Evolutionary conservation across 2,113 vertebrate species (phyloP), one percentile per base, ranked within the genome.

Genomic region (Salvelinus fontinalis): DNA sequence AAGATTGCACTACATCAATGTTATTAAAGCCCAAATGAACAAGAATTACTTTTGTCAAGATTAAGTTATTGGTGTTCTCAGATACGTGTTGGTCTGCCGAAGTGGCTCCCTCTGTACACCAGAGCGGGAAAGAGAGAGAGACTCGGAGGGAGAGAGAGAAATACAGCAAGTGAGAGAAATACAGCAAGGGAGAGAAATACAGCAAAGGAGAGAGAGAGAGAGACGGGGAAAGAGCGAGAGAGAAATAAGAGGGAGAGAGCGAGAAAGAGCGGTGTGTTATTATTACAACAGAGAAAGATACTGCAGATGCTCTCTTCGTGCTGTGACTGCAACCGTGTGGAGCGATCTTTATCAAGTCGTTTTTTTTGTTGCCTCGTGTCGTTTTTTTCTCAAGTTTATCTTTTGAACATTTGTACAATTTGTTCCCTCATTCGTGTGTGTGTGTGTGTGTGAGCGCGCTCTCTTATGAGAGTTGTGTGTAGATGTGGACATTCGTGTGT

Each of bases 1-100:
- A 13, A 80, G 81, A 87, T 87, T 75, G 86, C 83, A 76, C 70
- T 76, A 57, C 60, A 49, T 49, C 79, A 84, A 84, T 88, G 87
- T 86, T 65, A 49, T 60, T 29, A 60, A 81, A 70, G 34, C 80
- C 34, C 71, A 80, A 67, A 86, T 83, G 70, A 82, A 81, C 72
- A 79, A 73, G 74, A 81, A 51, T 29, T 48, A 77, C 81, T 62
- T 22, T 62, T 9, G 59, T n/a, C 59, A 22, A 22, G 59, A 62
- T 73, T 74, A 48, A 70, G 73, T 78, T 29, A 26, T 67, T 31
- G 9, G 26, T 67, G 65, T 31, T 13, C 24, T 67, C 24, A 64
- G 26, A 64, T n/a, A 64, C 20, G 6, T 4, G 20, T 57, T 57
- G 39, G 39, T 44, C 39, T 44, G 39, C 9, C 39, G 9, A 44